Evolutionary conservation across 2,797 vertebrate genomes (phyloP), one percentile per base, ranked within the genome.

Genomic region (Hyperoplus lanceolatus): DNA sequence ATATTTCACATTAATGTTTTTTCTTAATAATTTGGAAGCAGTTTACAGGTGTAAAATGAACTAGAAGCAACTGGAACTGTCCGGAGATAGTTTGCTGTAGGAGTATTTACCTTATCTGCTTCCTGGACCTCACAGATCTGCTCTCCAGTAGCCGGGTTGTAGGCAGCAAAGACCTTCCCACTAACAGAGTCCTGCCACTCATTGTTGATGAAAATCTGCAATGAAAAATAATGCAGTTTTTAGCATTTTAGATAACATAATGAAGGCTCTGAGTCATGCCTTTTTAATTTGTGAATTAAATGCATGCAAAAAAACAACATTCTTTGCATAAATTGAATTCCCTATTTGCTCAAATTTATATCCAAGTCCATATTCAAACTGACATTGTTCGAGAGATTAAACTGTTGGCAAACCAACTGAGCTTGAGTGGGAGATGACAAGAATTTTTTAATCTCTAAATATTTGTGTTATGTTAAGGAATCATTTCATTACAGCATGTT

Each of bases 181-280:
- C 96, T 98, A 73, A 97, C 96, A 3, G 98, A 99, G 93, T 96
- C 96, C 56, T 98, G 98, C 98, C 98, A 99, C 78, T 99, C 98
- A 13, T 99, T 99, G 92, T 99, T 99, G 90, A 99, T 99, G 90
- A 99, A 99, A 90, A 99, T 97, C 98, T 99, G 89, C 43, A 89
- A 29, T 29, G 82, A 16, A 54, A 75, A 60, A 69, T 29, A 53
- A 71, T 12, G 7, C 4, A 1, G 1, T 55, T 67, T 70, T 81
- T 15, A 18, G 18, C 60, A 38, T 60, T 74, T 74, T 1, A 58
- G 10, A 38, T 39, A 57, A 38, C 8, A 48, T 1, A 45, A 46
- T 29, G 36, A 46, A 36, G 6, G 2, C 55, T 21, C 3, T 18
- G 48, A 3, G 4, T 21, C 9, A 12, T 16, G 5, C 29, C 29